These are phyloP conservation scores for Nylanderia fulva DNA, from an alignment of 1,140 invertebrate genomes.

Conservation along the genomic window DNA sequence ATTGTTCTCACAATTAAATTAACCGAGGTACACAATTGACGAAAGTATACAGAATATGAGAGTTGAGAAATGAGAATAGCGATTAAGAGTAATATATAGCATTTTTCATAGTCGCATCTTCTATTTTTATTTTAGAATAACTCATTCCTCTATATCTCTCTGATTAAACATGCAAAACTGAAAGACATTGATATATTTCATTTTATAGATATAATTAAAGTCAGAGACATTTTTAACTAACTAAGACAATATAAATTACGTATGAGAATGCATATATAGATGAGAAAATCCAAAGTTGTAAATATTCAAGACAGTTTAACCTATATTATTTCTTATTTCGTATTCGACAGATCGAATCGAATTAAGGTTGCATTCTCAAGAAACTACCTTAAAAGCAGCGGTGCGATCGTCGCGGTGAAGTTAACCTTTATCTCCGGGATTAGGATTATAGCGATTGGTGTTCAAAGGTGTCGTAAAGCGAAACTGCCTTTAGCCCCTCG, in stretches of 20 bases:
- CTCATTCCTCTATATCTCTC: neutral
- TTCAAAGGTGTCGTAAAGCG: conserved; percentile 1
- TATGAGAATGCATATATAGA: neutral
- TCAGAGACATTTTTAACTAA: neutral
- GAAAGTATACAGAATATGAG: conserved; percentile 2
- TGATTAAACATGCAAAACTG: neutral
- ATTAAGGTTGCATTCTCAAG: conserved; percentile 69
- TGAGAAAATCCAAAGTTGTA: neutral
- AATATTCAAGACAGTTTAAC: neutral
- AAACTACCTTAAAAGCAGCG: conserved; percentile 3
- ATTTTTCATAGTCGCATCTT: neutral
- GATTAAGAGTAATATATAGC: neutral
- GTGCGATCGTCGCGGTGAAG: conserved; percentile 24
- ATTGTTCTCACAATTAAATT: neutral
- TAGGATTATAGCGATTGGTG: conserved; percentile 36
- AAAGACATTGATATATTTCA: neutral
- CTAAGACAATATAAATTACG: neutral
- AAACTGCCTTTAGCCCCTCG: neutral
- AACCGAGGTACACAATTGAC: conserved; percentile 17
- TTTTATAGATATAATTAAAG: too few relatives aligned
- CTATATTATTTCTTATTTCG: neutral
- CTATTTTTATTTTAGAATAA: neutral
- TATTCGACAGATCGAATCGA: conserved; percentile 18
- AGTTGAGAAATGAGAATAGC: neutral
- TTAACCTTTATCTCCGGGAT: conserved; percentile 33